Evolutionary conservation across 2,113 vertebrate species (phyloP).

Genomic region (Sardina pilchardus): DNA sequence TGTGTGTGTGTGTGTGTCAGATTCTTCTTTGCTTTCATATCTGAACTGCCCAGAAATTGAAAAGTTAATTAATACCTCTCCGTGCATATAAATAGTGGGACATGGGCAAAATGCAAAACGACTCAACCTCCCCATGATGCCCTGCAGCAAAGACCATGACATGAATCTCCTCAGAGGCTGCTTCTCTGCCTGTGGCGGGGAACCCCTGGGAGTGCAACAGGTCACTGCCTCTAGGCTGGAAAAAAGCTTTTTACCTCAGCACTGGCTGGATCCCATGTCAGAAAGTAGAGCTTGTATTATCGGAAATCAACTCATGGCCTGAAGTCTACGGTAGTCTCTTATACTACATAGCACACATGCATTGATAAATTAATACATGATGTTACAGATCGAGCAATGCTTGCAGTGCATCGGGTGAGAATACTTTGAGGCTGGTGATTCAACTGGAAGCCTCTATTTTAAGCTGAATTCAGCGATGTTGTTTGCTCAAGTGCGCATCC

Average conservation of each 20-base stretch:
- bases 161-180: background rate
- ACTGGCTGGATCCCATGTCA: background rate
- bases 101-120: background rate
- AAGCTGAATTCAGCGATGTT: background rate
- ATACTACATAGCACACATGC: background rate
- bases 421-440: background rate
- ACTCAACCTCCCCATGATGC: background rate
- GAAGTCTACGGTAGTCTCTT: background rate
- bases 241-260: background rate
- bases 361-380: background rate
- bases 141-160: background rate
- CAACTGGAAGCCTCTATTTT: background rate
- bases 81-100: background rate
- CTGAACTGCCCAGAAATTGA: background rate
- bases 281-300: background rate
- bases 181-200: background rate
- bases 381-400: background rate
- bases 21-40: background rate
- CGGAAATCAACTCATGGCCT: background rate
- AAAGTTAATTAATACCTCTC: background rate
- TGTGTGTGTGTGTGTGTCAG: background rate
- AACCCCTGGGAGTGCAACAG: background rate
- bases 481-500: background rate
- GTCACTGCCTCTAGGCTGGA: constrained; percentile 14
- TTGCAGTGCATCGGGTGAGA: background rate